Evolutionary conservation across 2,113 vertebrate genomes (phyloP).

Genomic region (Orycteropus afer): DNA sequence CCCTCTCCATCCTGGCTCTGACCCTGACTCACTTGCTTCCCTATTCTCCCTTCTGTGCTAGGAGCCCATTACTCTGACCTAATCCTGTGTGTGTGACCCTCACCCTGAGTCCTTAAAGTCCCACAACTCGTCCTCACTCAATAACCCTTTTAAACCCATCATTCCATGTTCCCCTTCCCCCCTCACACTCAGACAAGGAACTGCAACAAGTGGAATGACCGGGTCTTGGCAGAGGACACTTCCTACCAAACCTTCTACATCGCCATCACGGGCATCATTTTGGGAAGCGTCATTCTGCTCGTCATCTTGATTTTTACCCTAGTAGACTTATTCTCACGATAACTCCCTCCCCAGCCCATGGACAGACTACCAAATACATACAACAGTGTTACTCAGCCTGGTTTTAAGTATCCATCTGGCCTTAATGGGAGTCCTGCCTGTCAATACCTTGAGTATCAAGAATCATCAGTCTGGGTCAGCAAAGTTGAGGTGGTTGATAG

Average conservation of each 20-base stretch:
- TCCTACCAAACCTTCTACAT: conserved; percentile 7
- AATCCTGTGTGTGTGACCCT: neutral
- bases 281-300: neutral
- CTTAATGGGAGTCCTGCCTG: neutral
- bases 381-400: neutral
- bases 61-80: neutral
- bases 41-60: neutral
- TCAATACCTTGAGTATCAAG: neutral
- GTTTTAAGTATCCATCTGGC: neutral
- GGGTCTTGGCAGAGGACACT: neutral
- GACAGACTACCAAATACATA: conserved; percentile 39
- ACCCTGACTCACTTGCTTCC: neutral
- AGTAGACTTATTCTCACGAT: neutral
- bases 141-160: neutral
- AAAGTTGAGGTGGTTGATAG: neutral
- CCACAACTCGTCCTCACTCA: neutral
- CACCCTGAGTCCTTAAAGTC: neutral
- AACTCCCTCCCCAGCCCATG: neutral
- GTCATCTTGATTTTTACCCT: neutral
- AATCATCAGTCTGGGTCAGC: neutral
- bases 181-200: conserved; percentile 33
- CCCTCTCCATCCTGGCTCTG: neutral
- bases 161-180: neutral
- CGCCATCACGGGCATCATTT: neutral
- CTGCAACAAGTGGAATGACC: neutral